Evolutionary conservation across 2,113 vertebrate genomes (phyloP), one percentile per base, ranked within the genome.

Genomic region (Tonatia bakeri): DNA sequence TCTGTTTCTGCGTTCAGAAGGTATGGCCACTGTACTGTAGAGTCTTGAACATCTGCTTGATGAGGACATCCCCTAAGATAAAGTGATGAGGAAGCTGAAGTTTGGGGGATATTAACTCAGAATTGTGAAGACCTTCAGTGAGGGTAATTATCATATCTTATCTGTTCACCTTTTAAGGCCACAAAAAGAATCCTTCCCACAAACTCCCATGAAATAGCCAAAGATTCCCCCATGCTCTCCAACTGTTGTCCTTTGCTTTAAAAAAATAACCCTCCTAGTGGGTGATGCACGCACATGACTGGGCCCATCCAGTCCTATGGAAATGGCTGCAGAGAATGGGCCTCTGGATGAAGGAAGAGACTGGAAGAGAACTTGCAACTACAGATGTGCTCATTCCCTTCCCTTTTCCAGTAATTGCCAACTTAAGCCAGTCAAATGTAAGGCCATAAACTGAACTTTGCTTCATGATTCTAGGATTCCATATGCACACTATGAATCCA

Each of bases 401-500:
- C 28, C 56, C 59, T 64, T 89, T 90, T 61, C 54, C 65, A 76
- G 59, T 52, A 54, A 69, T 43, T 28, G 76, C 38, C 47, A 87
- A 33, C 7, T 92, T 87, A 92, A 91, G 20, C 14, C 36, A 96
- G 87, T 91, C 24, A 83, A 83, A 65, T 92, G 7, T 52, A 89
- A 93, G 70, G 77, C 22, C 38, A 43, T 87, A 93, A 83, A 84
- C 64, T 75, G 73, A 94, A 50, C 22, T 76, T 94, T 94, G 65
- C 54, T 75, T 81, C 47, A 40, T 3, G 75, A 47, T 93, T 95
- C 14, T 47, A 81, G 45, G 47, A 36, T 88, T 96, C 52, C 64
- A 19, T 89, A 67, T 77, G 33, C 52, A 64, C 76, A 72, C 36
- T 92, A 40, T 59, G 36, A 89, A 92, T 94, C 17, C 16, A 95